Conservation (phyloP, 2,797 vertebrate genomes). For the Aldrovandia affinis region DNA sequence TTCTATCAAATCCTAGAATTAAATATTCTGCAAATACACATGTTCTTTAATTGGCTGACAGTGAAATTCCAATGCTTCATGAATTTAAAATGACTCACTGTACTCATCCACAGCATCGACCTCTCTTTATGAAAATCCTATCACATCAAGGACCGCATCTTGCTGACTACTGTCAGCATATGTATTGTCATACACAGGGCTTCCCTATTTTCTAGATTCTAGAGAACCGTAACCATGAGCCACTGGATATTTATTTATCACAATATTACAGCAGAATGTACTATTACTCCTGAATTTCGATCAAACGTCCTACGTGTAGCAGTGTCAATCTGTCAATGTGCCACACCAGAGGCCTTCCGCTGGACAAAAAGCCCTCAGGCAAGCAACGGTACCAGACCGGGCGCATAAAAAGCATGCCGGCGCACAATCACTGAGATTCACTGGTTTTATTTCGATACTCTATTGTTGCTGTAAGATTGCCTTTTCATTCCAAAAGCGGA, state of each 20-base stretch:
- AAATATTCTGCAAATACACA: neutral
- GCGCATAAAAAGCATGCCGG: neutral
- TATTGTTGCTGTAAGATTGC: too few species aligned
- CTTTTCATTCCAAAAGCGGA: neutral
- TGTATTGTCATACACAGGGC: neutral
- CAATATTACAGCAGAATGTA: neutral
- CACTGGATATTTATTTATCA: neutral
- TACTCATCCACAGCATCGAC: neutral
- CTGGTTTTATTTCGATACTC: neutral
- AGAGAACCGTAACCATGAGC: neutral
- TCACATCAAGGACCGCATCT: neutral
- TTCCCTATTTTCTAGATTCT: neutral
- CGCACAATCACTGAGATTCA: neutral
- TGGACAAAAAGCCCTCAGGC: too few species aligned
- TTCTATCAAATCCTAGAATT: neutral
- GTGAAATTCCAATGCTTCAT: neutral
- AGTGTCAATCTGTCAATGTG: too few species aligned
- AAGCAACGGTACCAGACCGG: slow-evolving; percentile 43
- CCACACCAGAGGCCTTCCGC: too few species aligned
- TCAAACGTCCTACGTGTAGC: too few species aligned
- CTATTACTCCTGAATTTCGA: neutral
- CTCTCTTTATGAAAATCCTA: neutral
- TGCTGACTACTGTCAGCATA: neutral
- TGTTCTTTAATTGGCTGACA: neutral
- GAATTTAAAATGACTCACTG: neutral